Evolutionary conservation across 2,888 invertebrate genomes (phyloP).

Genomic region (Drosophila rubida): DNA sequence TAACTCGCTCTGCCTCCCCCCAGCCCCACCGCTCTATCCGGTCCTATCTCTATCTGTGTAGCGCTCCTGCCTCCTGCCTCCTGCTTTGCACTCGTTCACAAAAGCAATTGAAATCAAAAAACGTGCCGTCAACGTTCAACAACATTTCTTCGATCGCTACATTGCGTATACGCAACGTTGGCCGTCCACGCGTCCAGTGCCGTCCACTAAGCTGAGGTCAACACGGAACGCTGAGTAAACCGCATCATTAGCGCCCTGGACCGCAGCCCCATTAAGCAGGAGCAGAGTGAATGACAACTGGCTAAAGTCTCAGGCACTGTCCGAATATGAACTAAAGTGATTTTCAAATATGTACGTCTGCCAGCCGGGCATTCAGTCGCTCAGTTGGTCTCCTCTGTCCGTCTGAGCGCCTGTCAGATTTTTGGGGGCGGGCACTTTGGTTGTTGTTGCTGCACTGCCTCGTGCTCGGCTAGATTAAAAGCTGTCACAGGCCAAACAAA

Average conservation of each 20-base stretch:
- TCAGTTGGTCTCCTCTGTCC: background rate
- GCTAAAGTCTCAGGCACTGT: constrained; percentile 66
- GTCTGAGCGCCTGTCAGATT: constrained; percentile 13
- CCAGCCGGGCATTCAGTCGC: too few relatives aligned
- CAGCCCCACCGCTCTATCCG: too few relatives aligned
- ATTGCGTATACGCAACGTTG: constrained; percentile 29
- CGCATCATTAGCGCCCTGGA: constrained; percentile 77
- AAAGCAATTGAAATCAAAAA: constrained; percentile 34
- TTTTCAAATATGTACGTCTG: constrained; percentile 70
- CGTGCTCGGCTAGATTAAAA: constrained; percentile 77
- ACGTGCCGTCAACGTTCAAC: constrained; percentile 25
- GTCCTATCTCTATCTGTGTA: background rate
- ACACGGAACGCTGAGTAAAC: constrained; percentile 43
- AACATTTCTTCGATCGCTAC: constrained; percentile 19
- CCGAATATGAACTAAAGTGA: constrained; percentile 77
- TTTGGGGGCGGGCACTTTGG: constrained; percentile 56
- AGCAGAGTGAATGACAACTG: constrained; percentile 72
- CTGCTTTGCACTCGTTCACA: background rate
- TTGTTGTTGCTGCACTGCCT: constrained; percentile 53
- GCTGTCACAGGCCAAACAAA: constrained; percentile 81
- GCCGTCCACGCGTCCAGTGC: background rate
- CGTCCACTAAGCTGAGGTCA: constrained; percentile 14
- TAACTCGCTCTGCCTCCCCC: constrained; percentile 9
- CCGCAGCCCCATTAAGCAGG: constrained; percentile 57
- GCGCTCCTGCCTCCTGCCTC: too few relatives aligned